Percentiles rank a stretch among this genome's conserved stretches.
Conservation (phyloP, 1,140 invertebrate species). For the Rhizoglyphus robini region DNA sequence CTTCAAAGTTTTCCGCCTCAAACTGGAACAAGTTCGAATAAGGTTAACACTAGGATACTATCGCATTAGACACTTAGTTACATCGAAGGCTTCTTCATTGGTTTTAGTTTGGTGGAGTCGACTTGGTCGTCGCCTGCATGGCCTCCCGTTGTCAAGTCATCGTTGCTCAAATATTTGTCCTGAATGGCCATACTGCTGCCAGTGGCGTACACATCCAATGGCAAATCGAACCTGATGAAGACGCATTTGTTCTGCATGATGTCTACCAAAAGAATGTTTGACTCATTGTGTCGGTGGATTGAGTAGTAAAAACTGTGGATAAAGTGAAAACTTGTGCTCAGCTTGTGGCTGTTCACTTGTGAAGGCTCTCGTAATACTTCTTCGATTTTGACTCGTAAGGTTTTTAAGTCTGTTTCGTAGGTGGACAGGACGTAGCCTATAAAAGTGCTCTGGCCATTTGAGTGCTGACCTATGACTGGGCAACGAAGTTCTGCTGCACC, state of each 20-base stretch:
- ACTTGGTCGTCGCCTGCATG: neutral
- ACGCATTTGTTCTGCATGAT: neutral
- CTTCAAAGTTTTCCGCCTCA: neutral
- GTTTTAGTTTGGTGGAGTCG: neutral
- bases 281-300: neutral
- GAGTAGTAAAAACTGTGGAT: neutral
- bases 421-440: neutral
- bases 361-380: neutral
- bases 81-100: neutral
- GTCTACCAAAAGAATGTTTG: constrained; percentile 1
- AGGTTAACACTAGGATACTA: neutral
- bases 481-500: neutral
- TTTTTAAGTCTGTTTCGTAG: constrained; percentile 2
- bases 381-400: neutral
- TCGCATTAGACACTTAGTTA: neutral
- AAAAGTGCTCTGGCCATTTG: neutral
- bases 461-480: neutral
- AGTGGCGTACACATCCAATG: neutral
- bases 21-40: neutral
- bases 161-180: neutral
- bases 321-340: neutral
- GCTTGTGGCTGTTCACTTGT: neutral
- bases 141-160: neutral
- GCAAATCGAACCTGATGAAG: neutral
- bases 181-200: neutral